A percentile compares a stretch with the other conserved stretches of the same genome.
phyloP scores from a whole-genome alignment of 64 coral and sea anemone genomes.

The Catalaphyllia jardinei region DNA sequence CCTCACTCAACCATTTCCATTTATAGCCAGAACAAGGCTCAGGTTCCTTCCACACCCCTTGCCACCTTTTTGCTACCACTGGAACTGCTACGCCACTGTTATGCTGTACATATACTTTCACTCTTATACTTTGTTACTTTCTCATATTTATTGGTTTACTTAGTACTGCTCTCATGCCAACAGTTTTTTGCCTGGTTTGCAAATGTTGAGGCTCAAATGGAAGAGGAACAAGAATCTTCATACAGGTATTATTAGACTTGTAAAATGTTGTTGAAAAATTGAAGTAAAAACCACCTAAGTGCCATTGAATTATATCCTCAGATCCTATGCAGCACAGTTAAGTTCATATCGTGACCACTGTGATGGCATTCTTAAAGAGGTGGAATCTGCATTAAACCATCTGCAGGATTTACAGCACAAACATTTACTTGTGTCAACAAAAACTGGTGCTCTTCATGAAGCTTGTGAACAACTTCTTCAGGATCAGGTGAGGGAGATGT shows the following conservation, averaged over 20 bases:
- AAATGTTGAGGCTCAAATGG: slow-evolving; percentile 97
- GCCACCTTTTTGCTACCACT: too few relatives aligned
- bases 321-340: slow-evolving; percentile 87
- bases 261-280: too few relatives aligned
- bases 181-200: slow-evolving; percentile 99
- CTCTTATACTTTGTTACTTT: too few relatives aligned
- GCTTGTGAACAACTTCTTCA: slow-evolving; percentile 98
- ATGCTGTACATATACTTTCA: too few relatives aligned
- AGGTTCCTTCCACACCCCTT: too few relatives aligned
- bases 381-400: slow-evolving; percentile 69
- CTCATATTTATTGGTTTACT: not conserved
- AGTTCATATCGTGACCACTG: slow-evolving; percentile 89
- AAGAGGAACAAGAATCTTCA: slow-evolving; percentile 95
- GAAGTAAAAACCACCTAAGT: not conserved
- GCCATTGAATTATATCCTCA: not conserved
- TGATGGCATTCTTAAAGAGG: slow-evolving; percentile 85
- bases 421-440: slow-evolving; percentile 95
- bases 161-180: not conserved
- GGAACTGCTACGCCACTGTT: too few relatives aligned
- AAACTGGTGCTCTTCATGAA: slow-evolving; percentile 94
- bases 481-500: slow-evolving; percentile 66
- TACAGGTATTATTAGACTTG: slow-evolving; percentile 86
- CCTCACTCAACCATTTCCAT: too few relatives aligned
- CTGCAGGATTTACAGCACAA: slow-evolving; percentile 89
- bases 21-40: too few relatives aligned